These are phyloP conservation scores for Tautogolabrus adspersus DNA, from an alignment of 2,113 vertebrate genomes.

Conservation along the genomic window DNA sequence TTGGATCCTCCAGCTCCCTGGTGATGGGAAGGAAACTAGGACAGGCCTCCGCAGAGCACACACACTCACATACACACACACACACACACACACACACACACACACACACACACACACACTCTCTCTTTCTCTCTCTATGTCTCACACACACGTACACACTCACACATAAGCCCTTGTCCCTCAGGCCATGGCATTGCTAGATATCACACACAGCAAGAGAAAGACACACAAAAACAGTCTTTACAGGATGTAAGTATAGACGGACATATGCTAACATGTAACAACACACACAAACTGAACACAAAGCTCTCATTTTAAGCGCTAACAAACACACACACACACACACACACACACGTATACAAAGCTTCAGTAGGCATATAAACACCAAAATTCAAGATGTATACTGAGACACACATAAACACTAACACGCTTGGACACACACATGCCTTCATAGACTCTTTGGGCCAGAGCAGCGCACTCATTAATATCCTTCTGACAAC, in stretches of 20 bases:
- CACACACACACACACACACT: constrained; percentile 56
- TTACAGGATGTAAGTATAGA: constrained; percentile 30
- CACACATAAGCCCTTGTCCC: constrained; percentile 68
- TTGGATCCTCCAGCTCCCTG: constrained; percentile 84
- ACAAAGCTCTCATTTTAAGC: neutral
- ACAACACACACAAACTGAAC: constrained; percentile 1
- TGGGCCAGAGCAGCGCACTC: constrained; percentile 76
- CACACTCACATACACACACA: constrained; percentile 41
- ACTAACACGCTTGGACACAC: constrained; percentile 13
- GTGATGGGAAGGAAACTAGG: constrained; percentile 85
- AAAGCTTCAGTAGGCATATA: constrained; percentile 28
- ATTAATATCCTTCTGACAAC: constrained; percentile 88
- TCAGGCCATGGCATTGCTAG: constrained; percentile 78
- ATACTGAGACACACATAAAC: constrained; percentile 1
- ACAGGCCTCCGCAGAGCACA: constrained; percentile 85
- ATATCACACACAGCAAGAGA: constrained; percentile 69
- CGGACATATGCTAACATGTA: constrained; percentile 36
- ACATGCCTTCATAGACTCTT: constrained; percentile 35
- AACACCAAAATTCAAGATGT: constrained; percentile 29
- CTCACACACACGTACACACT: constrained; percentile 53
- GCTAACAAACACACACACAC: constrained; percentile 9
- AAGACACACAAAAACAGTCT: constrained; percentile 58
- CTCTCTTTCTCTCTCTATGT: constrained; percentile 15
- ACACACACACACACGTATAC: neutral
- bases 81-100: constrained; percentile 51